Evolutionary conservation across 1,140 invertebrate species (phyloP).

Genomic region (Argopecten irradians): DNA sequence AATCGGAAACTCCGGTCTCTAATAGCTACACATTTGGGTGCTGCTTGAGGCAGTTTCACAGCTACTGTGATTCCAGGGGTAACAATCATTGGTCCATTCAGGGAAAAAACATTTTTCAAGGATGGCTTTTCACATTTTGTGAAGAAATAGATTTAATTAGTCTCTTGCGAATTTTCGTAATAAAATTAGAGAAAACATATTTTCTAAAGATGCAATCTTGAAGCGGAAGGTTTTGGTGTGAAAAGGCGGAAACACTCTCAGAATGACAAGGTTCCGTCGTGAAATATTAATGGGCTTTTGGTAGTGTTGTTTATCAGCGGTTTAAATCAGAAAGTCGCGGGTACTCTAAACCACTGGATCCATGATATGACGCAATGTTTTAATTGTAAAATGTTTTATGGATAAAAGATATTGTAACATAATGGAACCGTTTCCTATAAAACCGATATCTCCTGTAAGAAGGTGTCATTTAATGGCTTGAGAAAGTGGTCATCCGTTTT

Average conservation of each 20-base stretch:
- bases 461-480: neutral
- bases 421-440: too few relatives aligned
- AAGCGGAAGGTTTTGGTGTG: conserved; percentile 14
- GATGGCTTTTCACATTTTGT: conserved; percentile 14
- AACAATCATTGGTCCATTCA: conserved; percentile 16
- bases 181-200: conserved; percentile 19
- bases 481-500: neutral
- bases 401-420: neutral
- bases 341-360: neutral
- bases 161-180: conserved; percentile 18
- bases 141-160: conserved; percentile 23
- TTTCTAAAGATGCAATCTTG: conserved; percentile 14
- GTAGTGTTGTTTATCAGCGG: conserved; percentile 2
- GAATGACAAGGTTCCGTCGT: conserved; percentile 9
- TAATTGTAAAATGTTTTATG: neutral
- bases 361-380: neutral
- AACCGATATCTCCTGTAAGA: neutral
- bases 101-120: conserved; percentile 18
- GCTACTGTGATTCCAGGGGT: neutral
- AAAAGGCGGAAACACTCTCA: conserved; percentile 15
- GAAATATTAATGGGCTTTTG: conserved; percentile 11
- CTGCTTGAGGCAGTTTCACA: neutral
- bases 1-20: neutral
- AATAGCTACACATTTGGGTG: neutral
- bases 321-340: conserved; percentile 10